Evolutionary conservation across 37 sponge, comb jelly and placozoan species (phyloP).

Genomic region (Corticium candelabrum): DNA sequence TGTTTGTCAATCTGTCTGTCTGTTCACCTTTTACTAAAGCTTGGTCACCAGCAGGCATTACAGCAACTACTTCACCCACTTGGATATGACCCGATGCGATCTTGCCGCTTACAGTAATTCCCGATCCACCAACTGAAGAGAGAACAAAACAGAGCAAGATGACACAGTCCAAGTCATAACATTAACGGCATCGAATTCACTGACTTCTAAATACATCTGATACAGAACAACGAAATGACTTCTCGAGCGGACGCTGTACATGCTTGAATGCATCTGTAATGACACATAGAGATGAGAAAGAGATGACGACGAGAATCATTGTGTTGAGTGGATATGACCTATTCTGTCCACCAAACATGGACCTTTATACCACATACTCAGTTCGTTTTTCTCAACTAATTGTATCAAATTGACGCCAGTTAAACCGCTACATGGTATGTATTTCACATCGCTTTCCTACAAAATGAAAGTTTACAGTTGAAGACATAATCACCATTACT

Average conservation of each 20-base stretch:
- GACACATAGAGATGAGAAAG: not conserved
- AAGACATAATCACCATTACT: not conserved
- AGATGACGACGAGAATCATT: not conserved
- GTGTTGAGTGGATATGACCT: slow-evolving; percentile 22
- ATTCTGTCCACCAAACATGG: slow-evolving; percentile 63
- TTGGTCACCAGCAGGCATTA: slow-evolving; percentile 17
- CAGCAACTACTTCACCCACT: slow-evolving; percentile 10
- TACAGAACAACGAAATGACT: slow-evolving; percentile 20
- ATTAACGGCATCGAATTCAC: not conserved
- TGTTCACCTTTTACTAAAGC: not conserved
- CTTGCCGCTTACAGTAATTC: slow-evolving; percentile 1
- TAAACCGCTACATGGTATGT: slow-evolving; percentile 88
- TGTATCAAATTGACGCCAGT: slow-evolving; percentile 76
- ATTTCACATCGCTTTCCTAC: slow-evolving; percentile 67
- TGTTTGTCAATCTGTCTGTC: too few species aligned
- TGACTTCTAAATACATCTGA: slow-evolving; percentile 30
- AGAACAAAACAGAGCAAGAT: not conserved
- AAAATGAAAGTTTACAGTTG: not conserved
- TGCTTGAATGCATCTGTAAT: slow-evolving; percentile 15
- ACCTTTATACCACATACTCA: slow-evolving; percentile 66
- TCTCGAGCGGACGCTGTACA: slow-evolving; percentile 7
- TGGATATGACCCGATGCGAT: slow-evolving; percentile 15
- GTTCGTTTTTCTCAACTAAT: not conserved
- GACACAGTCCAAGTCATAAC: not conserved
- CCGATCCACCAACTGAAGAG: not conserved